These are phyloP conservation scores for Drosophila lowei DNA, from an alignment of 1,140 invertebrate genomes.

Conservation along the genomic window DNA sequence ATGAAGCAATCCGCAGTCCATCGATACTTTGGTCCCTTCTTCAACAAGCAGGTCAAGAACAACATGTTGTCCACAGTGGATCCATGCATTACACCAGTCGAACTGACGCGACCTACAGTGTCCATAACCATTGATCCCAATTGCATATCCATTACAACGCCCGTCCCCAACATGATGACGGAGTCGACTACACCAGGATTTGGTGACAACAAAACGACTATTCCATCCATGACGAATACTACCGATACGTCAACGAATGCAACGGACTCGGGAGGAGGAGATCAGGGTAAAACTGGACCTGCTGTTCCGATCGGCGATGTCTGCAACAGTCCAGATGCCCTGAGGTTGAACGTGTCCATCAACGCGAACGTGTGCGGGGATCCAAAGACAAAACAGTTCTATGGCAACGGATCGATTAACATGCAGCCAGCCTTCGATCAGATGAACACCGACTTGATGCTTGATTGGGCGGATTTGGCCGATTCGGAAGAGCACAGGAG, in stretches of 20 bases:
- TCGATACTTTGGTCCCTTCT: conserved; percentile 37
- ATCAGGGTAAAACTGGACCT: neutral
- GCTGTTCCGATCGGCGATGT: neutral
- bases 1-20: conserved; percentile 21
- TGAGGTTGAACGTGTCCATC: conserved; percentile 66
- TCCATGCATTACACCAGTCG: conserved; percentile 16
- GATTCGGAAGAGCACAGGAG: neutral
- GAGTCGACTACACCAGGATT: neutral
- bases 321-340: conserved; percentile 39
- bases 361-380: conserved; percentile 66
- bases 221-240: neutral
- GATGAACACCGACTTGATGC: neutral
- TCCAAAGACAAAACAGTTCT: conserved; percentile 60
- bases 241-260: neutral
- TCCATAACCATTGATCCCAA: conserved; percentile 46
- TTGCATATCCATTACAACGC: conserved; percentile 43
- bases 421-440: conserved; percentile 30
- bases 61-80: conserved; percentile 6
- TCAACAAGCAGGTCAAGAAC: conserved; percentile 25
- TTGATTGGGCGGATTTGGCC: neutral
- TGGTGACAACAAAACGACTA: neutral
- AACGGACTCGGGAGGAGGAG: neutral
- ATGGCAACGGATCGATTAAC: conserved; percentile 67
- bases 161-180: too few relatives aligned
- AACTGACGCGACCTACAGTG: neutral